Percentiles rank a stretch among this genome's conserved stretches.
phyloP scores from a whole-genome alignment of 1,140 invertebrate genomes.

The Zaprionus ghesquierei region DNA sequence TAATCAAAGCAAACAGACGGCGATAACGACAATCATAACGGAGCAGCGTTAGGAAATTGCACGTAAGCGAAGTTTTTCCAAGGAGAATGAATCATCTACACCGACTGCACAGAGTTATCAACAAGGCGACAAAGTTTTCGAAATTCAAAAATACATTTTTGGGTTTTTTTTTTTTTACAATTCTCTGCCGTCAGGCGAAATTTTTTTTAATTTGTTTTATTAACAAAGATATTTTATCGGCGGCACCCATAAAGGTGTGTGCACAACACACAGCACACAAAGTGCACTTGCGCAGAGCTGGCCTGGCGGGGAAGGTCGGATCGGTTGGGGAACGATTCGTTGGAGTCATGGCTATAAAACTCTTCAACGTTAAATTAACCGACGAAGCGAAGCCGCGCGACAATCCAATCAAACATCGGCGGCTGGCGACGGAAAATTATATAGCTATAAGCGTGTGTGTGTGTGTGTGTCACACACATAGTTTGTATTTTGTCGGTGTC shows the following conservation, averaged over 20 bases:
- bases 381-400: slow-evolving; percentile 53
- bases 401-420: slow-evolving; percentile 50
- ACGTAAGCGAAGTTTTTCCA: not conserved
- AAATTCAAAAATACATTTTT: slow-evolving; percentile 46
- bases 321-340: slow-evolving; percentile 15
- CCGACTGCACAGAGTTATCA: not conserved
- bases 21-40: not conserved
- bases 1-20: slow-evolving; percentile 38
- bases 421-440: slow-evolving; percentile 40
- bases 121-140: slow-evolving; percentile 2
- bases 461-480: not conserved
- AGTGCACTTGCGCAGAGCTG: slow-evolving; percentile 60
- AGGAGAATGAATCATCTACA: not conserved
- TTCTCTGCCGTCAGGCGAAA: slow-evolving; percentile 4
- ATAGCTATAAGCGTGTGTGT: slow-evolving; percentile 12
- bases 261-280: slow-evolving; percentile 61
- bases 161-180: slow-evolving; percentile 3
- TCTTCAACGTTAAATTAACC: slow-evolving; percentile 70
- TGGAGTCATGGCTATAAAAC: slow-evolving; percentile 63
- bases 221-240: slow-evolving; percentile 77
- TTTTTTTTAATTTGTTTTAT: slow-evolving; percentile 73
- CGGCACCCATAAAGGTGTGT: slow-evolving; percentile 63
- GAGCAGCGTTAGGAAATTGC: not conserved
- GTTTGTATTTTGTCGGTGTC: slow-evolving; percentile 3
- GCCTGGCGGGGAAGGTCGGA: not conserved